phyloP scores from a whole-genome alignment of 2,888 invertebrate genomes.

The Criorhina ranunculi region DNA sequence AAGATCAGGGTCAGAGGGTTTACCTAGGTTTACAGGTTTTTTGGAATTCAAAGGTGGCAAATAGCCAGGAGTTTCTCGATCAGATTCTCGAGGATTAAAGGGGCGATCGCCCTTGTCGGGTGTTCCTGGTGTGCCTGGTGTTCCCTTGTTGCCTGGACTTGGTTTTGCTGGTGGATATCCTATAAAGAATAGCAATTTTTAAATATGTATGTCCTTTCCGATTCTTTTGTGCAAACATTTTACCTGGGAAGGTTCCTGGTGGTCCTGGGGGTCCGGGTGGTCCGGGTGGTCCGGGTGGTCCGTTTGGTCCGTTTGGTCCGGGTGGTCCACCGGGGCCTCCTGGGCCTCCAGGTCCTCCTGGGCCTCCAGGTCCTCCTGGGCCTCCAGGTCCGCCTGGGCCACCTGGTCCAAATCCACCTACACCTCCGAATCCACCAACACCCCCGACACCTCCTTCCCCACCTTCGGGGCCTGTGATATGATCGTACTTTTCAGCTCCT shows the following conservation, averaged over 20 bases:
- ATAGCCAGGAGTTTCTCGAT: slow-evolving; percentile 81
- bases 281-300: slow-evolving; percentile 74
- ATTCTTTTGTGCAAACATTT: not conserved
- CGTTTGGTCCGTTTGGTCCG: slow-evolving; percentile 80
- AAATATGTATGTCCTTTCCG: not conserved
- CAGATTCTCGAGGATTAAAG: slow-evolving; percentile 81
- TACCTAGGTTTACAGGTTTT: slow-evolving; percentile 71
- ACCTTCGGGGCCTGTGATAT: slow-evolving; percentile 82
- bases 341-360: slow-evolving; percentile 80
- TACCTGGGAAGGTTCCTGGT: slow-evolving; percentile 77
- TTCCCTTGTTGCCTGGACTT: slow-evolving; percentile 81
- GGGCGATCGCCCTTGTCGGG: slow-evolving; percentile 62
- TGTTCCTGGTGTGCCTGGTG: slow-evolving; percentile 81
- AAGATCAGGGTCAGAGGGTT: slow-evolving; percentile 73
- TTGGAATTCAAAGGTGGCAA: slow-evolving; percentile 79
- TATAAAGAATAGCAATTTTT: slow-evolving; percentile 7
- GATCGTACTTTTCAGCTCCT: slow-evolving; percentile 82
- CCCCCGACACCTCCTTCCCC: slow-evolving; percentile 81
- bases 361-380: slow-evolving; percentile 80
- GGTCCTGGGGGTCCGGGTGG: slow-evolving; percentile 82
- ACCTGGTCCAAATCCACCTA: slow-evolving; percentile 81
- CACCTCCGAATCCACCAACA: slow-evolving; percentile 78
- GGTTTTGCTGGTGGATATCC: slow-evolving; percentile 84
- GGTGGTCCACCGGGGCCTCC: slow-evolving; percentile 79
- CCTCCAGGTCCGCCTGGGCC: slow-evolving; percentile 82